A percentile compares a stretch with the other conserved stretches of the same genome.
Evolutionary conservation across 1,140 invertebrate species (phyloP).

Genomic region (Hermetia illucens): DNA sequence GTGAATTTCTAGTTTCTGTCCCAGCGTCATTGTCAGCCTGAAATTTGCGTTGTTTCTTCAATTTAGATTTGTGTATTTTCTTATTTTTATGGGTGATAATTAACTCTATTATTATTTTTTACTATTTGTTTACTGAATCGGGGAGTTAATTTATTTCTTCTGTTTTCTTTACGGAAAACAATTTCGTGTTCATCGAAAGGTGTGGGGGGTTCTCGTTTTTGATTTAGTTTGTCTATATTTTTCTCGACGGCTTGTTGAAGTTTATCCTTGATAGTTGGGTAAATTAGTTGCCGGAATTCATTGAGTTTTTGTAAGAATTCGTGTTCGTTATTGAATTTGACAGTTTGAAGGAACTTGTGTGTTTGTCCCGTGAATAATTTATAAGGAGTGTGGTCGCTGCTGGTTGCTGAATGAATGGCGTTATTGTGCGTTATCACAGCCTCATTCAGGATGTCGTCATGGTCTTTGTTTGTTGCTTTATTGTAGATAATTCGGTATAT

Average conservation of each 20-base stretch:
- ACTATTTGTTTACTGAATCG: no score
- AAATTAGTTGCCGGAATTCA: no score
- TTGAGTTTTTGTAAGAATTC: not conserved
- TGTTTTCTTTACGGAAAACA: not conserved
- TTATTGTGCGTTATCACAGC: conserved; percentile 10
- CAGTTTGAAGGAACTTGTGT: not conserved
- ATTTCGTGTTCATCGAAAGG: not conserved
- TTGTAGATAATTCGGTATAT: conserved; percentile 10
- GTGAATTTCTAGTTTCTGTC: no score
- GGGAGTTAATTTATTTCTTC: no score
- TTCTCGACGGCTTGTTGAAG: not conserved
- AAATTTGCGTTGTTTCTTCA: no score
- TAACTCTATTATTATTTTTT: no score
- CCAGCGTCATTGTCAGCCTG: no score
- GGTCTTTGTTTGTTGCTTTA: conserved; percentile 7
- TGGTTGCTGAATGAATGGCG: conserved; percentile 10
- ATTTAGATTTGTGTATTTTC: no score
- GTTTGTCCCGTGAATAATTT: conserved; percentile 2
- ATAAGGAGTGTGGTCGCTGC: conserved; percentile 7
- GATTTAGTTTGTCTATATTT: conserved; percentile 2
- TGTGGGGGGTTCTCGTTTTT: conserved; percentile 4
- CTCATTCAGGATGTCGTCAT: conserved; percentile 7
- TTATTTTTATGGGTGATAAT: no score
- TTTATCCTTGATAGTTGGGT: conserved; percentile 2
- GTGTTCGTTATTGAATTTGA: not conserved